Evolutionary conservation across 2,113 vertebrate genomes (phyloP), one percentile per base, ranked within the genome.

Genomic region (Rana temporaria): DNA sequence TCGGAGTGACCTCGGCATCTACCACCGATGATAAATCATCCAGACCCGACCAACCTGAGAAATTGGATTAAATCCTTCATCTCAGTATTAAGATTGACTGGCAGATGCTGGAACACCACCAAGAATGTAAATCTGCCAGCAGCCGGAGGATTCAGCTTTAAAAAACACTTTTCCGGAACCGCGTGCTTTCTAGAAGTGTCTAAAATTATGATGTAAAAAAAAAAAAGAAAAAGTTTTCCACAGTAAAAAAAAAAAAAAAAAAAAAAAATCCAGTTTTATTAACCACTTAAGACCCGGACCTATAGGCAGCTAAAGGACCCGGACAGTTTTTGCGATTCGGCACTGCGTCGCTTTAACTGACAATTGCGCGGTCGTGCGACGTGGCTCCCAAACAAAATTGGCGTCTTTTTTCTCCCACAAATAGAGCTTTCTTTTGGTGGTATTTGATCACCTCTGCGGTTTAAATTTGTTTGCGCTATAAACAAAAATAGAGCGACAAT

Each of bases 31-130:
- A 65, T 65, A 32, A 32, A 65, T 65, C 63, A 16, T 32, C 63
- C 63, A 65, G 24, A 14, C 24, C 7, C 34, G 63, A 30, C 63
- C 63, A 65, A 32, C 24, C 63, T 32, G 63, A 65, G 15, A 65
- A 32, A 32, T 65, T 65, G 26, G 24, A 65, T 65, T 65, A 16
- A 32, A 65, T 65, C 63, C 63, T 17, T 65, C 26, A 65, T 65
- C 26, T 65, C 30, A 32, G 63, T 65, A 65, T 32, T 4, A 65
- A 65, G 24, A 32, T 32, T 65, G 63, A 65, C 15, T 65, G 63
- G 30, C 63, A 65, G 63, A 32, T 17, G 63, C 63, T 65, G 63
- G 63, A 65, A 65, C 24, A 4, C 12, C 26, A 65, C 63, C 63
- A 32, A 30, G 63, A 32, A 32, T 32, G 1, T 65, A 32, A 65